Base-by-base conservation (phyloP, 1,140 invertebrate genomes). In the Drosophila serrata region DNA sequence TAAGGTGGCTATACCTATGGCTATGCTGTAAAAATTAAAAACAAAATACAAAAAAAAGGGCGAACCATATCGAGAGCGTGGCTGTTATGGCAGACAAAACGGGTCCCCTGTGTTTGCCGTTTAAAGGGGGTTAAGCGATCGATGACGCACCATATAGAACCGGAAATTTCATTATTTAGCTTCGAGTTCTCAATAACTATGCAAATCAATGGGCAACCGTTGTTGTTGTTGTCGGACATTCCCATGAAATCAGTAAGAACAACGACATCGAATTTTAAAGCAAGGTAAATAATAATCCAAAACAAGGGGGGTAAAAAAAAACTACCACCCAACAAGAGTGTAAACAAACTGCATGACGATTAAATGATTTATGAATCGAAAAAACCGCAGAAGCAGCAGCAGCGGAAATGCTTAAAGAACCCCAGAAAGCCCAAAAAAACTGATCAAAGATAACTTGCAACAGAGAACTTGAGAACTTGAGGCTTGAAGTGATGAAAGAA, bases 311-410 rank as follows among this genome's bases (percentile, higher is more conserved):
- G 6, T 17, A 31, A 33, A 43, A 45, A 31, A 33, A 43, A 45
- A 31, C 31, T 40, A 15, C 40, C 61, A 53, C 35, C 57, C 56
- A 61, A 24, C 37, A 37, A 68, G 75, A 61, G 35, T 49, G 53
- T 60, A 69, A 77, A 77, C 61, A 75, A 57, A 56, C 35, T 53
- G n/a, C 55, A 68, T 27, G 42, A 17, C 75, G 57, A 53, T 53
- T 81, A 55, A 55, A 70, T 80, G 81, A 84, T 84, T 82, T 82
- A 82, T 84, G 76, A 85, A 80, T 82, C 40, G 43, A 61, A 42
- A 64, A 49, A 31, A 45, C 19, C 11, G 42, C 24, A n/a, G 43
- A 19, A 67, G 51, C 58, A 58, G 53, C 22, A 59, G 60, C 58
- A 53, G 53, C 70, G 75, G 57, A 82, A 82, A 59, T 76, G 62